Percentiles rank a stretch among this genome's conserved stretches.
These are phyloP conservation scores for Rhabdophis nuchalis DNA, from an alignment of 2,797 vertebrate species.

Conservation along the genomic window DNA sequence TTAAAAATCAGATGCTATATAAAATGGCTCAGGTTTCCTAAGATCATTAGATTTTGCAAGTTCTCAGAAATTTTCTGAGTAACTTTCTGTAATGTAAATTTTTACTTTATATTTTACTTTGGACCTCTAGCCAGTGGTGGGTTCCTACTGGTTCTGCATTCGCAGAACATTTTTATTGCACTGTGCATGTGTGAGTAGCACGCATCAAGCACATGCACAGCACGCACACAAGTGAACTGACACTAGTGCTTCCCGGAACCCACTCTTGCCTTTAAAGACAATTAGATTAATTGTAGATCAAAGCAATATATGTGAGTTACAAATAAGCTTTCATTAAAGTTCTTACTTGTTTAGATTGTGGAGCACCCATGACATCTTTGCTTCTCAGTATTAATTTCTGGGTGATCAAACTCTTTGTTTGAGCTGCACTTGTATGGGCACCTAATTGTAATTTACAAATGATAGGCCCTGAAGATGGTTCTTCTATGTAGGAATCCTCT, in stretches of 20 bases:
- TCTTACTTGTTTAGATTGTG: slow-evolving; percentile 57
- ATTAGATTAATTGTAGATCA: not conserved
- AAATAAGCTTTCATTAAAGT: not conserved
- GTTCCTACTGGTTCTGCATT: too few species aligned
- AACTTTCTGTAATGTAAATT: not conserved
- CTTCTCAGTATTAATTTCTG: slow-evolving; percentile 59
- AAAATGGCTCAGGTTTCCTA: not conserved
- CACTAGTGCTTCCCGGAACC: too few species aligned
- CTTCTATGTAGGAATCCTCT: not conserved
- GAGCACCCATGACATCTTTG: slow-evolving; percentile 57
- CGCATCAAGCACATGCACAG: too few species aligned
- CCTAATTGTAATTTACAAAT: slow-evolving; percentile 57
- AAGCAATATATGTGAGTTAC: not conserved
- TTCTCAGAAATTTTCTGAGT: not conserved
- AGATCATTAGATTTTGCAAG: not conserved
- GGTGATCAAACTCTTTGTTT: slow-evolving; percentile 61
- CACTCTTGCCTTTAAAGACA: too few species aligned
- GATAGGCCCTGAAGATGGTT: slow-evolving; percentile 19
- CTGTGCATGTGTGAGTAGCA: too few species aligned
- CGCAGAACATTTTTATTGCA: too few species aligned
- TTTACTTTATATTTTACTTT: not conserved
- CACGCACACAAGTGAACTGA: too few species aligned
- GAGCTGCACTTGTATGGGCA: slow-evolving; percentile 47
- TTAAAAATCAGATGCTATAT: not conserved
- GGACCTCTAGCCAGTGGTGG: too few species aligned